These are phyloP conservation scores for Aspiorhynchus laticeps DNA, from an alignment of 2,113 vertebrate species.

Conservation along the genomic window DNA sequence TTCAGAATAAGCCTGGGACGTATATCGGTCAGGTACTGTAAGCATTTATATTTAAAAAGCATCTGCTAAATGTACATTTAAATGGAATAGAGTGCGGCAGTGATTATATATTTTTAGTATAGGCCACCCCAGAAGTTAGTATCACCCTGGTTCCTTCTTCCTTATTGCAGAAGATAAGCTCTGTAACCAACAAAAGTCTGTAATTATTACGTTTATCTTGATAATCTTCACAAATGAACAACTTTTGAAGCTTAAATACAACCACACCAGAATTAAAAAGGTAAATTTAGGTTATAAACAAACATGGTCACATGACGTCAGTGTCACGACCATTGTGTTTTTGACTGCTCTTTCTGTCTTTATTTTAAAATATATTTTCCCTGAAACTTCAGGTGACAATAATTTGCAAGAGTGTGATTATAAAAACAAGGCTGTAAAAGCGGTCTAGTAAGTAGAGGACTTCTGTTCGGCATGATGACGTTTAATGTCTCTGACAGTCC, in stretches of 20 bases:
- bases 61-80: not conserved
- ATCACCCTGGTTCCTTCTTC: not conserved
- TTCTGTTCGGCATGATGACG: not conserved
- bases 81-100: not conserved
- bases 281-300: not conserved
- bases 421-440: not conserved
- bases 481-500: not conserved
- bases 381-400: not conserved
- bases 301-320: not conserved
- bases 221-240: not conserved
- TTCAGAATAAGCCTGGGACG: slow-evolving; percentile 47
- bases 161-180: not conserved
- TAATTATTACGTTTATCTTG: not conserved
- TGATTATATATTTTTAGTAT: not conserved
- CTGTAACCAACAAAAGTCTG: not conserved
- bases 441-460: not conserved
- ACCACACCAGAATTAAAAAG: not conserved
- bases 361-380: not conserved
- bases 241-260: not conserved
- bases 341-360: not conserved
- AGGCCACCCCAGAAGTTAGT: not conserved
- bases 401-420: not conserved
- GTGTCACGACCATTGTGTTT: not conserved
- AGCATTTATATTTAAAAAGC: not conserved
- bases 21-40: slow-evolving; percentile 72